Evolutionary conservation across 2,888 invertebrate species (phyloP), one percentile per base, ranked within the genome.

Genomic region (Volucella bombylans): DNA sequence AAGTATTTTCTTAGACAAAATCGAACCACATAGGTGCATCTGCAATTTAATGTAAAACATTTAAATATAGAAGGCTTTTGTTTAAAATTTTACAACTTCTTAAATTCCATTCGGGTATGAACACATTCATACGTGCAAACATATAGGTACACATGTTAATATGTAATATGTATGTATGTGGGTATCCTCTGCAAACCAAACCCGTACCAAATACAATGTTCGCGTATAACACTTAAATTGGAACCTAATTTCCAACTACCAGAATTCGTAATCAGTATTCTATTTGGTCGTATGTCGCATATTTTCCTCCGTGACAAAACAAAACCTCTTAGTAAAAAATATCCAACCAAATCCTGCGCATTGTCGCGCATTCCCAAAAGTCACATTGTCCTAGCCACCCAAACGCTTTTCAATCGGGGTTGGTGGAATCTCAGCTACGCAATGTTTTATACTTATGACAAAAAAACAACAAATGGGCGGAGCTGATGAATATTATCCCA

Each of bases 381-480:
- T 59, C 50, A 68, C 59, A 72, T 62, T 62, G 55, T 67, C 57
- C 55, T 77, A n/a, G 71, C 67, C 47, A 81, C 72, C 64, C 49
- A 61, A 67, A 47, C 67, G 72, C 54, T 85, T 76, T 71, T 76
- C 55, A 76, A 62, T 64, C 76, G 76, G 81, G 85, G 85, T 81
- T 85, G 81, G 85, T 68, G 87, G 87, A 87, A 88, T 86, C 87
- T 87, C 88, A 88, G 87, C 87, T 89, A 87, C 88, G 82, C 86
- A 77, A 67, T 65, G 86, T 86, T 86, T 88, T 78, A 86, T 73
- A 69, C 82, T 79, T 69, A 78, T 81, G 87, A 74, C 31, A 86
- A 86, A 82, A 81, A 87, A 87, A 89, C 89, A 89, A 88, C 88
- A 90, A 90, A 90, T 90, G 90, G 91, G 91, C 91, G 91, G 91